phyloP scores from a whole-genome alignment of 92 coral and sea anemone genomes.

The Paragorgia papillata region DNA sequence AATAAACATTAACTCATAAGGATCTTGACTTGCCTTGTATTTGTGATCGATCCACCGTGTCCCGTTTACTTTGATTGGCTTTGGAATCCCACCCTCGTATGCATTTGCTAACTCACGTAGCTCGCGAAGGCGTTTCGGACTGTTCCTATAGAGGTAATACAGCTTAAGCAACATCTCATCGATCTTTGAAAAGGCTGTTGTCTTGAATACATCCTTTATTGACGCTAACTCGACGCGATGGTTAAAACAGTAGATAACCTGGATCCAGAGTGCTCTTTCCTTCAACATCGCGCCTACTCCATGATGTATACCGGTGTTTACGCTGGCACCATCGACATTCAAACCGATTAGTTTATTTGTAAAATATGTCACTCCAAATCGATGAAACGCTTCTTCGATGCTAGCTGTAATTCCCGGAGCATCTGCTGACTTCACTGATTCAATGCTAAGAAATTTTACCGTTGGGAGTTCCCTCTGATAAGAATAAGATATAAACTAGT shows the following conservation, averaged over 20 bases:
- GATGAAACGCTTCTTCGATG: not conserved
- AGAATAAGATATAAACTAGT: conserved; percentile 5
- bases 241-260: conserved; percentile 39
- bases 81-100: conserved; percentile 23
- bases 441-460: conserved; percentile 14
- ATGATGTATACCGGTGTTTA: conserved; percentile 42
- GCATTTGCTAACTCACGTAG: conserved; percentile 42
- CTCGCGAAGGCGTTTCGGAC: conserved; percentile 46
- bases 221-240: conserved; percentile 57
- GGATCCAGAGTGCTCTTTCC: conserved; percentile 28
- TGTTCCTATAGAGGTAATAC: conserved; percentile 49
- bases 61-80: conserved; percentile 40
- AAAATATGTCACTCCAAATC: conserved; percentile 21
- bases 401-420: conserved; percentile 4
- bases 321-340: conserved; percentile 56
- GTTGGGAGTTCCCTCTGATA: not conserved
- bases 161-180: conserved; percentile 47
- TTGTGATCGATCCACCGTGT: conserved; percentile 49
- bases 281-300: conserved; percentile 35
- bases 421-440: not conserved
- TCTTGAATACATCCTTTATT: conserved; percentile 55
- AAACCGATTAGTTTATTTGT: not conserved
- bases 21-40: not conserved
- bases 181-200: conserved; percentile 40
- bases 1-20: too few relatives aligned